These are phyloP conservation scores for Cheumatopsyche charites DNA, from an alignment of 1,140 invertebrate genomes.

Conservation along the genomic window DNA sequence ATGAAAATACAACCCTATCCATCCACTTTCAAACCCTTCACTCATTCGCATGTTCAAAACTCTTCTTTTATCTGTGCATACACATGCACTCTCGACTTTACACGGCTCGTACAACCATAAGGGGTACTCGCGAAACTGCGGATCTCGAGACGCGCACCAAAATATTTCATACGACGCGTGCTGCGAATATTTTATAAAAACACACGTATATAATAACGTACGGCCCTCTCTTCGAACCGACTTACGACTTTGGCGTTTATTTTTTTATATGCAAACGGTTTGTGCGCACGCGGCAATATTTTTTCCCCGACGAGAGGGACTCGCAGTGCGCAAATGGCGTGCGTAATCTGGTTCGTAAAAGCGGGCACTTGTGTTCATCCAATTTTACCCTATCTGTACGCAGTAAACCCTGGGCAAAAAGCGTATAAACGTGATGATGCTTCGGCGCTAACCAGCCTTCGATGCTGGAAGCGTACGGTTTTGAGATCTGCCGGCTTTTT, in stretches of 20 bases:
- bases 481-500: constrained; percentile 36
- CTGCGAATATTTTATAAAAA: background rate
- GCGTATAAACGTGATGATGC: constrained; percentile 42
- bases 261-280: constrained; percentile 6
- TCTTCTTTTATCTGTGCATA: too few species aligned
- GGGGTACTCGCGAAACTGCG: too few species aligned
- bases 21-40: too few species aligned
- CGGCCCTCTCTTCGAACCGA: too few species aligned
- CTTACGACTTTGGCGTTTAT: background rate
- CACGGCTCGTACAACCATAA: too few species aligned
- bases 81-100: too few species aligned
- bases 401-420: constrained; percentile 29
- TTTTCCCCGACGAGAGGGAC: constrained; percentile 11
- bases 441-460: constrained; percentile 8
- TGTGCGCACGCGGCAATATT: background rate
- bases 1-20: too few species aligned
- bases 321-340: constrained; percentile 40
- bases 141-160: background rate
- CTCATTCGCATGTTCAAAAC: too few species aligned
- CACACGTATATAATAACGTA: background rate
- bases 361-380: constrained; percentile 47
- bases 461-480: background rate
- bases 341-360: constrained; percentile 48
- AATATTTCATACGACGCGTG: background rate
- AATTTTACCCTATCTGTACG: constrained; percentile 46